Evolutionary conservation across 2,113 vertebrate species (phyloP), one percentile per base, ranked within the genome.

Genomic region (Amblyopsis rosae): DNA sequence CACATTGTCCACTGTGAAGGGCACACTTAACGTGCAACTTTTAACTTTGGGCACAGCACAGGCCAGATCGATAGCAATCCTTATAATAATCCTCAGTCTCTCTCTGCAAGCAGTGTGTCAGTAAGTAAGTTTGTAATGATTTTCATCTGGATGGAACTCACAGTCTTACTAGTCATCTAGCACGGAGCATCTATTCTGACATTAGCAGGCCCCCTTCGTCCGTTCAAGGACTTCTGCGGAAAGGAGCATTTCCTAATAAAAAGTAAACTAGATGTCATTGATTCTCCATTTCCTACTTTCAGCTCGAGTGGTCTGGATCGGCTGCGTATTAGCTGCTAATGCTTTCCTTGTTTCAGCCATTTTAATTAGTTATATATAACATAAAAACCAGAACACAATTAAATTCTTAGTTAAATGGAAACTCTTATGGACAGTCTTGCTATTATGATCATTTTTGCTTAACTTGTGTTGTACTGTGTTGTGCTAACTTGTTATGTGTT

Each of bases 121-220:
- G 50, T 55, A 65, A 65, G 32, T 65, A 10, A n/a, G 55, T 65
- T 65, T 65, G 63, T 65, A 65, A 54, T 53, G 62, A 65, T 65
- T 41, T 35, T 16, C 12, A 17, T 65, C 63, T 33, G 63, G 50
- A 55, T 54, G 51, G 55, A 55, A n/a, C 15, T 46, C 41, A 46
- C 56, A 16, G 59, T 4, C 62, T 9, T 41, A 6, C 26, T 35
- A 41, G 19, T 54, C 10, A 33, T 45, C 33, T 12, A 51, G 16
- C 33, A 26, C 1, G 59, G 45, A 46, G 59, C 3, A n/a, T n/a
- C 12, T 10, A 8, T 45, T 53, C 4, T 9, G 26, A 26, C 16
- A 64, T 64, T 64, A 50, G 11, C 62, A 64, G 49, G 26, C 3
- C 49, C 48, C 19, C 13, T n/a, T 48, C 8, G 33, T 64, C 51